Evolutionary conservation across 2,888 invertebrate genomes (phyloP).

Genomic region (Drosophila quinaria): DNA sequence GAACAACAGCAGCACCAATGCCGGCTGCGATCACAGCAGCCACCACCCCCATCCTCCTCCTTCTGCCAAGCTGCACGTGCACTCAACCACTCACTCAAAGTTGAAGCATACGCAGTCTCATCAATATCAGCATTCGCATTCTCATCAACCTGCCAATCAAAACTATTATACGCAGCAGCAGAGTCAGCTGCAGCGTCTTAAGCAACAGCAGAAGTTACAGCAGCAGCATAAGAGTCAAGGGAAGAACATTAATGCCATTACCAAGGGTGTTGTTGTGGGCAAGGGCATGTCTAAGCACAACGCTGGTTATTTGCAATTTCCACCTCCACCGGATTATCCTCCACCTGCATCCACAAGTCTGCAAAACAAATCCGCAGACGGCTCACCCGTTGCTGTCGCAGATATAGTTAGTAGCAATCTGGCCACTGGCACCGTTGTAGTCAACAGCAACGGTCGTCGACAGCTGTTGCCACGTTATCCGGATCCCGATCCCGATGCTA

Average conservation of each 20-base stretch:
- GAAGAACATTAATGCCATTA: background rate
- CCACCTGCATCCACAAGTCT: conserved; percentile 52
- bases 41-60: conserved; percentile 65
- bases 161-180: conserved; percentile 70
- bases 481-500: conserved; percentile 84
- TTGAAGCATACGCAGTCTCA: conserved; percentile 36
- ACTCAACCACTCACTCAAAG: conserved; percentile 48
- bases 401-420: conserved; percentile 41
- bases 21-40: conserved; percentile 37
- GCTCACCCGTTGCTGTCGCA: conserved; percentile 40
- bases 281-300: conserved; percentile 56
- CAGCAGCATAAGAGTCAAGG: conserved; percentile 38
- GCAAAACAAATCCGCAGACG: conserved; percentile 37
- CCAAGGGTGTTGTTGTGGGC: conserved; percentile 2
- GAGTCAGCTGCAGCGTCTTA: conserved; percentile 66
- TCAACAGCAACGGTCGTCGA: conserved; percentile 57
- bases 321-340: conserved; percentile 90
- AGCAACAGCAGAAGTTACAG: conserved; percentile 51
- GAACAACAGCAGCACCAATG: conserved; percentile 27
- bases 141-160: conserved; percentile 71
- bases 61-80: conserved; percentile 45
- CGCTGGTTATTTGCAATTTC: conserved; percentile 87
- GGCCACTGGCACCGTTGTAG: background rate
- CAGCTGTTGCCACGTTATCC: conserved; percentile 81
- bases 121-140: conserved; percentile 41